Evolutionary conservation across 2,888 invertebrate genomes (phyloP), one percentile per base, ranked within the genome.

Genomic region (Reticulitermes lucifugus): DNA sequence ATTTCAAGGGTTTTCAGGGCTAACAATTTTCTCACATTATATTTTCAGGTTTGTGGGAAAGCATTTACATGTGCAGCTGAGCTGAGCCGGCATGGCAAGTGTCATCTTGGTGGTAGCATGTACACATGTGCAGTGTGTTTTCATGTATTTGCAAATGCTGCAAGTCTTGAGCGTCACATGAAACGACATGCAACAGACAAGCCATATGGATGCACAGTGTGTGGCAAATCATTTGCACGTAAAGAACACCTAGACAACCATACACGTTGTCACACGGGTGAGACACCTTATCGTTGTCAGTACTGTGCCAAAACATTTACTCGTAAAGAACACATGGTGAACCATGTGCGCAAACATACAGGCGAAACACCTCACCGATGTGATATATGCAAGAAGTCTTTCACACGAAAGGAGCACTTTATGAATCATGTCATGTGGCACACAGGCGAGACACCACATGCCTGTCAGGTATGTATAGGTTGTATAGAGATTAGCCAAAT

Each of bases 201-300:
- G 90, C 96, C 96, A 7, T 96, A 96, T 89, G 95, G 95, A 86
- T 97, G 97, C 91, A 94, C 95, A 35, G 95, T 96, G 89, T 97
- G 97, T 91, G 96, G 96, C 88, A 97, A 97, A 91, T 95, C 96
- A 46, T 97, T 97, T 91, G 96, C 96, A 21, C 93, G 97, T 85
- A 97, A 97, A 90, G 97, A 97, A 90, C 97, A 97, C 90, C 93
- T 97, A 87, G 96, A 96, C 91, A 96, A 96, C 91, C 97, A 97
- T 89, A 95, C 96, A 5, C 93, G 96, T 86, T 95, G 96, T 91
- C 96, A 95, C 90, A 96, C 96, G 82, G 96, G 96, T 83, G 96
- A 96, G 91, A 96, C 96, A 46, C 96, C 96, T 2, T 96, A 96
- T 91, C 94, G 94, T 89, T 95, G 95, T 90, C 95, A 95, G 89